Evolutionary conservation across 2,797 vertebrate genomes (phyloP).

Genomic region (Eutrigla gurnardus): DNA sequence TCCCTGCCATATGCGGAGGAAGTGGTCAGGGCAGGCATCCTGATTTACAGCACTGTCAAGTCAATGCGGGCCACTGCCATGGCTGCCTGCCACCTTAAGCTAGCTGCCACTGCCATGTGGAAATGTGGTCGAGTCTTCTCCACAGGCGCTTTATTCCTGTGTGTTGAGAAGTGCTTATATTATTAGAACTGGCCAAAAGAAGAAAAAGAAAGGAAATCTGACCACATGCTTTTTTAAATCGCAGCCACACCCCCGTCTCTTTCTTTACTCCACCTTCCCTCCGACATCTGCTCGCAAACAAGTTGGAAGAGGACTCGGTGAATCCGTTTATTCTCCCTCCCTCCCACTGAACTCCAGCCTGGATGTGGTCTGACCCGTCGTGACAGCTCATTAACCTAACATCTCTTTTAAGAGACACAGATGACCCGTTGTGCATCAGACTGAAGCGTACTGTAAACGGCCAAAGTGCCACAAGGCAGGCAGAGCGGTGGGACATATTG

Average conservation of each 20-base stretch:
- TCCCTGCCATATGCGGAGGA: slow-evolving; percentile 68
- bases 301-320: slow-evolving; percentile 26
- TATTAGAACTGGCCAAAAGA: slow-evolving; percentile 39
- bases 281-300: slow-evolving; percentile 42
- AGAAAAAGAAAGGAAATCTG: neutral
- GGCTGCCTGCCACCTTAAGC: slow-evolving; percentile 52
- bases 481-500: slow-evolving; percentile 34
- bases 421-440: slow-evolving; percentile 33
- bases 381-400: slow-evolving; percentile 36
- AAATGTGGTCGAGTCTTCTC: slow-evolving; percentile 44
- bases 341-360: slow-evolving; percentile 37
- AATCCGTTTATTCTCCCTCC: slow-evolving; percentile 46
- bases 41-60: slow-evolving; percentile 57
- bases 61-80: slow-evolving; percentile 55
- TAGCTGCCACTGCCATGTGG: slow-evolving; percentile 44
- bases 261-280: slow-evolving; percentile 14
- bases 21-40: slow-evolving; percentile 59
- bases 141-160: slow-evolving; percentile 39
- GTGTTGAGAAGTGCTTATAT: slow-evolving; percentile 38
- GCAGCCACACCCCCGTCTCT: neutral
- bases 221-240: slow-evolving; percentile 24
- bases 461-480: slow-evolving; percentile 23
- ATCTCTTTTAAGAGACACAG: slow-evolving; percentile 21
- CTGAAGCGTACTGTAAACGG: slow-evolving; percentile 20
- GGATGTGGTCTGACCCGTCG: slow-evolving; percentile 32